Percentiles rank a stretch among this genome's conserved stretches.
These are phyloP conservation scores for Sinodicranocentrus sp. DNA, from an alignment of 2,888 invertebrate genomes.

Conservation along the genomic window DNA sequence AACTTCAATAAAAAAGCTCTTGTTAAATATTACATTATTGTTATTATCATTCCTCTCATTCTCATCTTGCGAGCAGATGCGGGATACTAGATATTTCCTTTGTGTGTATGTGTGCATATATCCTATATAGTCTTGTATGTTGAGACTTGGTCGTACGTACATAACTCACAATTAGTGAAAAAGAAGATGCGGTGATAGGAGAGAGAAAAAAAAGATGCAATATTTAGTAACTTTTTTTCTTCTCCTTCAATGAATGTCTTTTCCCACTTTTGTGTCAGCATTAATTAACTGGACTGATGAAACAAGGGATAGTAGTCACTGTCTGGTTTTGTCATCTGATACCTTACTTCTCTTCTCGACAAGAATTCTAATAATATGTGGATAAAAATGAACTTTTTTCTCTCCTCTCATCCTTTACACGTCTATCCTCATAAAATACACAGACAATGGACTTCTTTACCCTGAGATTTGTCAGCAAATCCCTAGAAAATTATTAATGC, in stretches of 20 bases:
- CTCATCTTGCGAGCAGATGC: neutral
- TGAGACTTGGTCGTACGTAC: neutral
- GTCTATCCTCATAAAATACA: too few relatives aligned
- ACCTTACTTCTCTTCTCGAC: constrained; percentile 37
- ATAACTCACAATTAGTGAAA: constrained; percentile 65
- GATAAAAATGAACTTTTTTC: too few relatives aligned
- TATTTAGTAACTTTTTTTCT: neutral
- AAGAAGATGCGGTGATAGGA: constrained; percentile 27
- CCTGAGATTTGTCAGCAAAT: constrained; percentile 43
- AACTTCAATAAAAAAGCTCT: neutral
- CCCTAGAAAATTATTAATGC: constrained; percentile 33
- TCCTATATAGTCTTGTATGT: too few relatives aligned
- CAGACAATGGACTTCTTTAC: too few relatives aligned
- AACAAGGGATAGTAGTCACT: neutral
- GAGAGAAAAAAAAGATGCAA: neutral
- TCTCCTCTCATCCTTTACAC: too few relatives aligned
- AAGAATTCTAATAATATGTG: too few relatives aligned
- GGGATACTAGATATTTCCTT: too few relatives aligned
- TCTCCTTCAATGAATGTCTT: constrained; percentile 27
- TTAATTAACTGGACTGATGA: constrained; percentile 63
- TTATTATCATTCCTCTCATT: constrained; percentile 10
- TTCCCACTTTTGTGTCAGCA: constrained; percentile 63
- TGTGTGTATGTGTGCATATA: too few relatives aligned
- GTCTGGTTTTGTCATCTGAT: constrained; percentile 58
- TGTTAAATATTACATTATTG: constrained; percentile 23